phyloP scores from a whole-genome alignment of 2,797 vertebrate genomes.

The Brachymystax lenok region DNA sequence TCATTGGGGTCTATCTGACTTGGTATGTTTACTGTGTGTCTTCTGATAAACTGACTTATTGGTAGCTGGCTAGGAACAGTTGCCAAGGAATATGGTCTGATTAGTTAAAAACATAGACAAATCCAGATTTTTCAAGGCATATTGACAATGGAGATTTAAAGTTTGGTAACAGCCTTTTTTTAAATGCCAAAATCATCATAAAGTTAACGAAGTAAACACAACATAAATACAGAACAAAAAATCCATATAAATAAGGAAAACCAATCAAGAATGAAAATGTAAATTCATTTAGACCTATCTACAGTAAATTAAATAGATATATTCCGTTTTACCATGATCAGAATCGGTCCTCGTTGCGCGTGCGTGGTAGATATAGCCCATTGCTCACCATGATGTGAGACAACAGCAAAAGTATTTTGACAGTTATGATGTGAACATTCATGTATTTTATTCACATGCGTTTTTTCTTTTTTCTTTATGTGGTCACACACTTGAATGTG shows the following conservation, averaged over 20 bases:
- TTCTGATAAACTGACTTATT: no score
- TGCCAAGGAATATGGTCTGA: background rate
- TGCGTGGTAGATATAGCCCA: background rate
- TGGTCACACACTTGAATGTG: constrained; percentile 3
- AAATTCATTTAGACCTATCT: background rate
- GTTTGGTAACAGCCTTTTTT: background rate
- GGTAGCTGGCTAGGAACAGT: no score
- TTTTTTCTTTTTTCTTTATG: background rate
- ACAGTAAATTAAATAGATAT: background rate
- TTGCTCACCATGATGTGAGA: background rate
- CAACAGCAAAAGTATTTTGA: background rate
- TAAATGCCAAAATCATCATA: background rate
- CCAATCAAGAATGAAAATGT: background rate
- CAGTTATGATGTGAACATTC: background rate
- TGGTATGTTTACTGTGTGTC: no score
- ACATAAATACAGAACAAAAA: background rate
- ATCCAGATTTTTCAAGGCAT: background rate
- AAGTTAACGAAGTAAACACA: background rate
- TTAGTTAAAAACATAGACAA: background rate
- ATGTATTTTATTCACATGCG: background rate
- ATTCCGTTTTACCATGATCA: background rate
- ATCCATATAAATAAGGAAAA: background rate
- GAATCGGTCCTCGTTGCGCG: background rate
- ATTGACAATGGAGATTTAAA: background rate
- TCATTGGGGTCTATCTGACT: no score